A percentile compares a stretch with the other conserved stretches of the same genome.
phyloP scores from a whole-genome alignment of 2,888 invertebrate species.

The Zhengitettix transpicula region DNA sequence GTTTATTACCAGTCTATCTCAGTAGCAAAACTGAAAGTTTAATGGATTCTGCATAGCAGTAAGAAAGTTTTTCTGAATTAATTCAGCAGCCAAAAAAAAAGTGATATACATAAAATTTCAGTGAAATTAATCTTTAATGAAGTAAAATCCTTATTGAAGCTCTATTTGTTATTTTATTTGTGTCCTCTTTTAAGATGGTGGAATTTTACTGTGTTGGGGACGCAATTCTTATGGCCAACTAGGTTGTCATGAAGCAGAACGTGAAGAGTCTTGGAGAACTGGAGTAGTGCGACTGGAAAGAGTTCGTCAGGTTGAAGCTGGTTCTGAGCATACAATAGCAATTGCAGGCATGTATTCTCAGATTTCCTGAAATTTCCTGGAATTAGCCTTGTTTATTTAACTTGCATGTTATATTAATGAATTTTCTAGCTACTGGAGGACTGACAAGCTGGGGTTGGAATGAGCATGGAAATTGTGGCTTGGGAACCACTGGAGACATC shows the following conservation, averaged over 20 bases:
- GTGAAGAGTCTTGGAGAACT: slow-evolving; percentile 27
- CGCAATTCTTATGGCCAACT: slow-evolving; percentile 67
- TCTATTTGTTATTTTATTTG: not conserved
- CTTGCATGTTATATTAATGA: not conserved
- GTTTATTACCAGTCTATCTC: no score
- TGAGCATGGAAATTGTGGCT: slow-evolving; percentile 75
- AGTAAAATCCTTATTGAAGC: no score
- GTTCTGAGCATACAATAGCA: slow-evolving; percentile 66
- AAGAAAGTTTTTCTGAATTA: no score
- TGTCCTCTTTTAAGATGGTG: slow-evolving; percentile 29
- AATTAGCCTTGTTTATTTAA: not conserved
- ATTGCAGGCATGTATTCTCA: slow-evolving; percentile 25
- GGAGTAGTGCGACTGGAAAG: slow-evolving; percentile 15
- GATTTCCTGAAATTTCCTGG: not conserved
- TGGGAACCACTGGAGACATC: slow-evolving; percentile 32
- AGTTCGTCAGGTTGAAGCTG: slow-evolving; percentile 42
- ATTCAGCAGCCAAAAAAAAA: no score
- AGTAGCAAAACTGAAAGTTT: no score
- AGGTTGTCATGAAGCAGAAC: slow-evolving; percentile 29
- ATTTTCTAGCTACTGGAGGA: slow-evolving; percentile 36
- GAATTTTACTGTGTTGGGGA: slow-evolving; percentile 57
- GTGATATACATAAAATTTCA: no score
- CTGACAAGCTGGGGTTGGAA: slow-evolving; percentile 80
- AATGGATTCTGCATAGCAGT: no score
- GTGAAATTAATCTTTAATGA: no score